phyloP scores from a whole-genome alignment of 2,888 invertebrate genomes.

The Actias luna region DNA sequence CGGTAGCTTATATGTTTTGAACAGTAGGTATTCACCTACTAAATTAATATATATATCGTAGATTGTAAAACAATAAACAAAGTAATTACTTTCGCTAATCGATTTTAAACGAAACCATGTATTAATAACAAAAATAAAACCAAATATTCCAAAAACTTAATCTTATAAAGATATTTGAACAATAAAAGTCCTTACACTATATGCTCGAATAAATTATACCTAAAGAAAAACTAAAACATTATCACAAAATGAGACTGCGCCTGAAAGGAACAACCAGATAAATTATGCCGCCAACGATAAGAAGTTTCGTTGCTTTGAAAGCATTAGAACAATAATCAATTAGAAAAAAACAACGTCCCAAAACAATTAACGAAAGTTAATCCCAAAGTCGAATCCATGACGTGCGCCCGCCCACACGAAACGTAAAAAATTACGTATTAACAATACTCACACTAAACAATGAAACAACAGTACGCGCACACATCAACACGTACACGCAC shows the following conservation, averaged over 20 bases:
- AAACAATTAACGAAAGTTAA: constrained; percentile 74
- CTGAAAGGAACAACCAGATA: constrained; percentile 5
- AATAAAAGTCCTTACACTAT: background rate
- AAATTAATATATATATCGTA: too few relatives aligned
- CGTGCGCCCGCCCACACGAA: constrained; percentile 77
- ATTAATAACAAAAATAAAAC: background rate
- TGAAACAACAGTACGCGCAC: constrained; percentile 34
- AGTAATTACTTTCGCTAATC: background rate
- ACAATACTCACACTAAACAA: constrained; percentile 38
- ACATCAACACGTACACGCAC: constrained; percentile 38
- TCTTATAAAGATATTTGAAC: too few relatives aligned
- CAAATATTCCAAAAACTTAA: too few relatives aligned
- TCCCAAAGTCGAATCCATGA: constrained; percentile 64
- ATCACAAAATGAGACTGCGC: constrained; percentile 4
- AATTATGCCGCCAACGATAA: constrained; percentile 12
- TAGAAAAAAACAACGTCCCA: constrained; percentile 55
- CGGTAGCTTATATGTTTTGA: too few relatives aligned
- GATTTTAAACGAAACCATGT: background rate
- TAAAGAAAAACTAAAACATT: background rate
- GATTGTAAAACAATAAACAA: too few relatives aligned
- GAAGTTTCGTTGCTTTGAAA: constrained; percentile 13
- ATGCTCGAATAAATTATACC: background rate
- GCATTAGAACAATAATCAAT: constrained; percentile 46
- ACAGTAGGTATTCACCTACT: too few relatives aligned
- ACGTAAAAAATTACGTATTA: constrained; percentile 54